These are phyloP conservation scores for Bombylius discolor DNA, from an alignment of 2,888 invertebrate genomes.

Conservation along the genomic window DNA sequence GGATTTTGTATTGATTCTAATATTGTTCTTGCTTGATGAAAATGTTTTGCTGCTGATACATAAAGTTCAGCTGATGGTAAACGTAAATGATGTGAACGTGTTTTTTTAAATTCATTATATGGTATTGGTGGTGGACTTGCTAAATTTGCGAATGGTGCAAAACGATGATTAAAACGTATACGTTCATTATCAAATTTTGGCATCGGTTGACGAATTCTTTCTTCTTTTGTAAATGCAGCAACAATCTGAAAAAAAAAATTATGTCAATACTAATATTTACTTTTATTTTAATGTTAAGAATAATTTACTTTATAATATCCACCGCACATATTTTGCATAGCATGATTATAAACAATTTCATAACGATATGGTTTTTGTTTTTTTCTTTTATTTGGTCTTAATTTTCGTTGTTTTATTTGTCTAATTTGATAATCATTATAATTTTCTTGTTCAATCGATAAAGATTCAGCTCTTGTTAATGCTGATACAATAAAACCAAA, in stretches of 20 bases:
- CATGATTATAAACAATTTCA: constrained; percentile 81
- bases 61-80: constrained; percentile 51
- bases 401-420: constrained; percentile 31
- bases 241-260: constrained; percentile 52
- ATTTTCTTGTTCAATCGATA: constrained; percentile 63
- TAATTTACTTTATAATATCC: constrained; percentile 75
- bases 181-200: constrained; percentile 86
- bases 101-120: constrained; percentile 77
- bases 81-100: constrained; percentile 55
- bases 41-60: constrained; percentile 77
- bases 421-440: constrained; percentile 36
- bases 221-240: constrained; percentile 76
- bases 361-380: constrained; percentile 62
- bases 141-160: constrained; percentile 76
- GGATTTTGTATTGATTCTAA: constrained; percentile 71
- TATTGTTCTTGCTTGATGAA: constrained; percentile 77
- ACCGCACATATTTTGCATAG: constrained; percentile 86
- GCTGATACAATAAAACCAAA: constrained; percentile 91
- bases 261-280: background rate
- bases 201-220: constrained; percentile 71
- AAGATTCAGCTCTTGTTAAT: constrained; percentile 74
- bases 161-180: constrained; percentile 88
- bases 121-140: constrained; percentile 83
- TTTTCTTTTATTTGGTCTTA: constrained; percentile 39
- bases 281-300: background rate